phyloP scores from a whole-genome alignment of 2,888 invertebrate species.

The Empis livida region DNA sequence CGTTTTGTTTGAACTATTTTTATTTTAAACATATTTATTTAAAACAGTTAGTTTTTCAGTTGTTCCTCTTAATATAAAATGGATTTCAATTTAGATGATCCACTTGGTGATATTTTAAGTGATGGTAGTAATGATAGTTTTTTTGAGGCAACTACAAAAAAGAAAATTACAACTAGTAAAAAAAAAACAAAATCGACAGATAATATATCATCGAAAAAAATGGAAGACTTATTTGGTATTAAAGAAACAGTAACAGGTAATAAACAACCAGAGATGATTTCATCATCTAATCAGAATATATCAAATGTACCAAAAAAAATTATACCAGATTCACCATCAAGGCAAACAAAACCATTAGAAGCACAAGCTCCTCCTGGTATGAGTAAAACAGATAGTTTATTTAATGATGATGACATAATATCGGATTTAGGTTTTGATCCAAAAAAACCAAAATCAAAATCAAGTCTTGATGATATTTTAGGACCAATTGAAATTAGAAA shows the following conservation, averaged over 20 bases:
- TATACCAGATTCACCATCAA: constrained; percentile 4
- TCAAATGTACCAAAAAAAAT: constrained; percentile 8
- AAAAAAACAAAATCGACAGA: neutral
- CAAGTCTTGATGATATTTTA: constrained; percentile 30
- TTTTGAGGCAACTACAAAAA: constrained; percentile 39
- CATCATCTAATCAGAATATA: neutral
- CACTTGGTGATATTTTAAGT: constrained; percentile 50
- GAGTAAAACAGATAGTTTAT: constrained; percentile 14
- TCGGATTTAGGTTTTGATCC: constrained; percentile 35
- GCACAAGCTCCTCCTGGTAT: constrained; percentile 3
- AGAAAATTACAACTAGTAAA: neutral
- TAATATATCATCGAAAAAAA: constrained; percentile 15
- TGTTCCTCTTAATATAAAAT: too few species aligned
- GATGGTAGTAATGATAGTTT: constrained; percentile 61
- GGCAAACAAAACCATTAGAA: constrained; percentile 2
- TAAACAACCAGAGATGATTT: constrained; percentile 4
- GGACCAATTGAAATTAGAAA: constrained; percentile 20
- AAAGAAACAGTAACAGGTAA: constrained; percentile 23
- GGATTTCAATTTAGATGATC: constrained; percentile 49
- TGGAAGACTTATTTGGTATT: constrained; percentile 34
- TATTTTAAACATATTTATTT: too few species aligned
- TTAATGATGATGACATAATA: constrained; percentile 23
- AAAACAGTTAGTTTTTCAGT: too few species aligned
- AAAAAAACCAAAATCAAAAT: constrained; percentile 29
- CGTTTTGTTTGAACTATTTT: too few species aligned